Evolutionary conservation across 2,888 invertebrate genomes (phyloP).

Genomic region (Thereva unica): DNA sequence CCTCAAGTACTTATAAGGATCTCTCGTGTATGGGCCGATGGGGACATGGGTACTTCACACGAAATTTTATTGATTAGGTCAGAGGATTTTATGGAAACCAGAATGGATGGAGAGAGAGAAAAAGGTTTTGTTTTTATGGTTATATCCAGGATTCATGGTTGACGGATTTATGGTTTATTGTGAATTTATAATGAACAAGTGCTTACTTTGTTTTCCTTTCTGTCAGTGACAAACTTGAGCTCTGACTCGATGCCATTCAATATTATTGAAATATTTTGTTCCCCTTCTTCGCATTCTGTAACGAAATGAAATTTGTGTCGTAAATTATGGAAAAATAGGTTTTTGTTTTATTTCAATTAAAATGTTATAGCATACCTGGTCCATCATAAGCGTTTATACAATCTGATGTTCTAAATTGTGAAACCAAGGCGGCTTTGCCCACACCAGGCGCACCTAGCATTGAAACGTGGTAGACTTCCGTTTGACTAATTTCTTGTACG

Average conservation of each 20-base stretch:
- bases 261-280: slow-evolving; percentile 89
- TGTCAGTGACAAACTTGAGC: slow-evolving; percentile 74
- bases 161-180: neutral
- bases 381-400: slow-evolving; percentile 92
- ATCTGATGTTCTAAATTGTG: slow-evolving; percentile 91
- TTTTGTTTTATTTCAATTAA: neutral
- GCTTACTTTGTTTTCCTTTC: slow-evolving; percentile 54
- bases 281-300: slow-evolving; percentile 68
- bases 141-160: neutral
- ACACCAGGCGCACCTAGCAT: slow-evolving; percentile 80
- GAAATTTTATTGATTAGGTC: too few species aligned
- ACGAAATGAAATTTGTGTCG: slow-evolving; percentile 48
- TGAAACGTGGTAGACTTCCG: slow-evolving; percentile 69
- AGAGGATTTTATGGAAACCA: too few species aligned
- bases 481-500: slow-evolving; percentile 45
- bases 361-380: slow-evolving; percentile 65
- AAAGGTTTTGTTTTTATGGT: neutral
- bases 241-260: slow-evolving; percentile 93
- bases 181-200: neutral
- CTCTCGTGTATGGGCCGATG: too few species aligned
- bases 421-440: slow-evolving; percentile 83
- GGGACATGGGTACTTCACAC: too few species aligned
- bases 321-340: slow-evolving; percentile 1
- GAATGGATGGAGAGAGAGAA: too few species aligned
- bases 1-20: too few species aligned